Conservation (phyloP, 2,113 vertebrate species). For the Cyprinodon variegatus region DNA sequence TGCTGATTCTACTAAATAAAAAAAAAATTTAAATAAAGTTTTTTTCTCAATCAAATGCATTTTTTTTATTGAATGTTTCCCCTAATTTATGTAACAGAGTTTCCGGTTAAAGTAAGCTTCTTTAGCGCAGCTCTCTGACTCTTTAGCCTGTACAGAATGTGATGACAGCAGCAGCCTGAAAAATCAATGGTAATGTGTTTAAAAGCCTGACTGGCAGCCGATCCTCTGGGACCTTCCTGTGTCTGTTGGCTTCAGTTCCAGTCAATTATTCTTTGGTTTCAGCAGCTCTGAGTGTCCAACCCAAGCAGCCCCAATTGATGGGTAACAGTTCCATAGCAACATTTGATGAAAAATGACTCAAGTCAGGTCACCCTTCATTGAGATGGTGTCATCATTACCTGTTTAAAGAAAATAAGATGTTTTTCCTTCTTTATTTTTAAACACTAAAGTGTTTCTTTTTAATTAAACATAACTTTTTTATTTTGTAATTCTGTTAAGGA, state of each 20-base stretch:
- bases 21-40: no score
- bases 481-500: neutral
- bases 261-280: slow-evolving; percentile 52
- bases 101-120: neutral
- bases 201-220: slow-evolving; percentile 39
- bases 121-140: slow-evolving; percentile 12
- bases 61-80: neutral
- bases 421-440: neutral
- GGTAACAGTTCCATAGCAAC: slow-evolving; percentile 13
- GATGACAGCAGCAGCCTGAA: slow-evolving; percentile 48
- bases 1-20: no score
- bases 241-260: slow-evolving; percentile 41
- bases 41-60: neutral
- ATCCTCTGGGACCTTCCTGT: slow-evolving; percentile 38
- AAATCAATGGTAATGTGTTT: slow-evolving; percentile 67
- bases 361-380: neutral
- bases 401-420: neutral
- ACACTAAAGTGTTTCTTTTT: neutral
- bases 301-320: slow-evolving; percentile 9
- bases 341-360: slow-evolving; percentile 8
- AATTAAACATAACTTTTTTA: neutral
- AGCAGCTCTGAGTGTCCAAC: slow-evolving; percentile 14
- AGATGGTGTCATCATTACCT: slow-evolving; percentile 10
- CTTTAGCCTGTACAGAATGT: slow-evolving; percentile 33
- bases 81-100: neutral